A percentile compares a stretch with the other conserved stretches of the same genome.
Conservation (phyloP, 2,888 invertebrate genomes). For the Cerastis rubricosa region DNA sequence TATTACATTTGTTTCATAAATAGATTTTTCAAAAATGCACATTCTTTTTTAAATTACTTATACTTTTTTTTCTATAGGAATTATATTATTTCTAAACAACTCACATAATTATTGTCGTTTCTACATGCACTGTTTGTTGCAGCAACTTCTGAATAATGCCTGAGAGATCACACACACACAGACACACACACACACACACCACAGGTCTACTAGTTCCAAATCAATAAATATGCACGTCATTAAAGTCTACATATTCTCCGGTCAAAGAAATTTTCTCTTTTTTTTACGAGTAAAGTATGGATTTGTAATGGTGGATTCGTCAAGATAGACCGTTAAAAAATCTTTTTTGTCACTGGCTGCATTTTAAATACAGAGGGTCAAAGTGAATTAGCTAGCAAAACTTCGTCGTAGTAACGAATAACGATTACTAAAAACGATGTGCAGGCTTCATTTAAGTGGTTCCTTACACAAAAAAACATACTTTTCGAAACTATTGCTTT, state of each 20-base stretch:
- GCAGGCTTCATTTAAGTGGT: not conserved
- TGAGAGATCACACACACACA: not conserved
- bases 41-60: too few relatives aligned
- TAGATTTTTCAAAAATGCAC: too few relatives aligned
- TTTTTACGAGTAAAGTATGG: too few relatives aligned
- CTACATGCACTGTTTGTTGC: not conserved
- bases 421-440: not conserved
- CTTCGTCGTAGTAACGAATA: not conserved
- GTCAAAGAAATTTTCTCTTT: too few relatives aligned
- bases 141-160: not conserved
- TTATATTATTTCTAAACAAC: too few relatives aligned
- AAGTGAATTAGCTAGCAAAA: not conserved
- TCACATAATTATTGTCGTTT: not conserved
- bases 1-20: too few relatives aligned
- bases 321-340: too few relatives aligned
- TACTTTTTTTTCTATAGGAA: too few relatives aligned
- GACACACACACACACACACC: too few relatives aligned
- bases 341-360: too few relatives aligned
- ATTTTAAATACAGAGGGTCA: not conserved
- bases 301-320: too few relatives aligned
- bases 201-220: not conserved
- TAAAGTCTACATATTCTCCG: not conserved
- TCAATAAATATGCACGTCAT: not conserved
- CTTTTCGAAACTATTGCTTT: not conserved
- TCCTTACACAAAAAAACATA: not conserved